Evolutionary conservation across 2,888 invertebrate genomes (phyloP).

Genomic region (Pandemis corylana): DNA sequence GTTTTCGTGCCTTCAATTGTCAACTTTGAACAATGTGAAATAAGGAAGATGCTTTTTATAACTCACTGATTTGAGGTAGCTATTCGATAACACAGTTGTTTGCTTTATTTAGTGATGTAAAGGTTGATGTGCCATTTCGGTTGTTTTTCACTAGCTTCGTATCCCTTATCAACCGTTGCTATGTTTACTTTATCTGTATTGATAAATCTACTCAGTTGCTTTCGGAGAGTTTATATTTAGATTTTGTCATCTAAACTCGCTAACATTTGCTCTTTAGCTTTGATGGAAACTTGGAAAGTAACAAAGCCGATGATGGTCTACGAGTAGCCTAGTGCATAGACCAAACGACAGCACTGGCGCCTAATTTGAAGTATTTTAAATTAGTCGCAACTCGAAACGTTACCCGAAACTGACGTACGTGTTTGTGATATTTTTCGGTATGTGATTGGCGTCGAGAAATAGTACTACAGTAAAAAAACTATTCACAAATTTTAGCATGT

Average conservation of each 20-base stretch:
- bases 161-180: neutral
- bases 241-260: neutral
- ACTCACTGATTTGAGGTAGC: neutral
- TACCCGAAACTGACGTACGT: no score
- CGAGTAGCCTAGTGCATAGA: no score
- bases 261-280: neutral
- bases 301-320: no score
- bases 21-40: neutral
- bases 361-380: no score
- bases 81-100: slow-evolving; percentile 8
- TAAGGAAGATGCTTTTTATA: neutral
- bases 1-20: neutral
- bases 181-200: slow-evolving; percentile 14
- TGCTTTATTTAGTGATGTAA: neutral
- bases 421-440: no score
- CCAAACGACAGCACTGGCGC: no score
- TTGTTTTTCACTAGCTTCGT: neutral
- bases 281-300: no score
- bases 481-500: no score
- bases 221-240: neutral
- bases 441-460: no score
- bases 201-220: neutral
- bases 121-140: slow-evolving; percentile 2
- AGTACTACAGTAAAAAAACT: no score
- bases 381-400: no score